phyloP scores from a whole-genome alignment of 1,140 invertebrate genomes.

The Theocolax elegans region DNA sequence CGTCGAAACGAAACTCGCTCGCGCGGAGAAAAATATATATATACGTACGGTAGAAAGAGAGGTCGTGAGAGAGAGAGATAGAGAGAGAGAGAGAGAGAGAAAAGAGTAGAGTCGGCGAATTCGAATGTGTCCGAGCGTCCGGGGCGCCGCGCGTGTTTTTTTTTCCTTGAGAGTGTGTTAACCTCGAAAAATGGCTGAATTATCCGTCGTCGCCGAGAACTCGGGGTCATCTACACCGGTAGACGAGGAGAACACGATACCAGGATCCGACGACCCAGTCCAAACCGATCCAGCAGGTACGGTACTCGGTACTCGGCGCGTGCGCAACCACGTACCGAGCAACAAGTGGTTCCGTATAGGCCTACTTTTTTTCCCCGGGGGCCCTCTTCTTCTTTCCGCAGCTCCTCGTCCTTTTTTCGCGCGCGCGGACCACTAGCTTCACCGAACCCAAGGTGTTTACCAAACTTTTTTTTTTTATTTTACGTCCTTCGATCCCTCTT shows the following conservation, averaged over 20 bases:
- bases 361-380: background rate
- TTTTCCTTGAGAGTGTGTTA: constrained; percentile 7
- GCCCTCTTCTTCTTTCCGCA: no score
- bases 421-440: no score
- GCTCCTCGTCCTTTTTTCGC: no score
- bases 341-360: no score
- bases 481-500: no score
- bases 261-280: background rate
- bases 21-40: background rate
- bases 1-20: background rate
- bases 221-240: background rate
- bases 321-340: no score
- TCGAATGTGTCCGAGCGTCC: constrained; percentile 27
- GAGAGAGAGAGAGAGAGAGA: background rate
- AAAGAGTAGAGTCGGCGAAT: constrained; percentile 3
- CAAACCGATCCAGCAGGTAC: constrained; percentile 9
- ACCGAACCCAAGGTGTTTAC: no score
- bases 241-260: background rate
- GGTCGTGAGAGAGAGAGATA: background rate
- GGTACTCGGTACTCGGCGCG: background rate
- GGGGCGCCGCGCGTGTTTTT: constrained; percentile 11
- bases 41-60: background rate
- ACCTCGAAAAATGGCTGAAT: constrained; percentile 34
- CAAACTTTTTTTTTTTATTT: no score
- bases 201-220: background rate